phyloP scores from a whole-genome alignment of 2,113 vertebrate genomes.

The Sebastes fasciatus region DNA sequence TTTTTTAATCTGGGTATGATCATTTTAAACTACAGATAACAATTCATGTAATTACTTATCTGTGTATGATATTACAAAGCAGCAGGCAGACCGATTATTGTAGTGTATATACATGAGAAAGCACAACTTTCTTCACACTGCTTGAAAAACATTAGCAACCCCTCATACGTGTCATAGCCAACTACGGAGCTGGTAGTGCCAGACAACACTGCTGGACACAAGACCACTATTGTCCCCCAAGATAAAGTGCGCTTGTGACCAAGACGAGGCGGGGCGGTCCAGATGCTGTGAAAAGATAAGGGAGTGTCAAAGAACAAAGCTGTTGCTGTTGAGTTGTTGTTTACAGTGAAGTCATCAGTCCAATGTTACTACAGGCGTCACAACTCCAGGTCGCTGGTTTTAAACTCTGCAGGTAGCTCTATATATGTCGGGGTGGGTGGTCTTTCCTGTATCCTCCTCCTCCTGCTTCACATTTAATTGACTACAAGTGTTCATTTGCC shows the following conservation, averaged over 20 bases:
- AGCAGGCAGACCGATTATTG: constrained; percentile 26
- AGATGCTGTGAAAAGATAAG: constrained; percentile 82
- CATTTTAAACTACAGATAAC: neutral
- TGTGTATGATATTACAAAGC: constrained; percentile 13
- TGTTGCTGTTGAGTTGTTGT: constrained; percentile 88
- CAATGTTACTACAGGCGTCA: constrained; percentile 44
- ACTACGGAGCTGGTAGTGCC: constrained; percentile 86
- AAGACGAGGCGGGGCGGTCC: constrained; percentile 70
- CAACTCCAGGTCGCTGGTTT: constrained; percentile 30
- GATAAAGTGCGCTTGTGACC: constrained; percentile 88
- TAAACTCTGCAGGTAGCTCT: constrained; percentile 11
- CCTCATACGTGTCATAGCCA: constrained; percentile 78
- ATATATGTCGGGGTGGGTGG: constrained; percentile 46
- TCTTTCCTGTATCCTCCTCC: constrained; percentile 59
- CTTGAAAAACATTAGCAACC: constrained; percentile 55
- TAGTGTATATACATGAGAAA: constrained; percentile 24
- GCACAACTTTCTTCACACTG: constrained; percentile 30
- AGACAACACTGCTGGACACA: constrained; percentile 86
- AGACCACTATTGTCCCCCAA: constrained; percentile 89
- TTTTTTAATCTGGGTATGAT: too few species aligned
- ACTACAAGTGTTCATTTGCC: constrained; percentile 82
- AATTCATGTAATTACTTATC: constrained; percentile 7
- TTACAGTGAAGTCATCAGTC: constrained; percentile 55
- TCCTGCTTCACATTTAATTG: constrained; percentile 74
- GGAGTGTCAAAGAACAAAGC: constrained; percentile 84